Base-by-base conservation (phyloP, 2,888 invertebrate species). In the Periphyllus acericola region DNA sequence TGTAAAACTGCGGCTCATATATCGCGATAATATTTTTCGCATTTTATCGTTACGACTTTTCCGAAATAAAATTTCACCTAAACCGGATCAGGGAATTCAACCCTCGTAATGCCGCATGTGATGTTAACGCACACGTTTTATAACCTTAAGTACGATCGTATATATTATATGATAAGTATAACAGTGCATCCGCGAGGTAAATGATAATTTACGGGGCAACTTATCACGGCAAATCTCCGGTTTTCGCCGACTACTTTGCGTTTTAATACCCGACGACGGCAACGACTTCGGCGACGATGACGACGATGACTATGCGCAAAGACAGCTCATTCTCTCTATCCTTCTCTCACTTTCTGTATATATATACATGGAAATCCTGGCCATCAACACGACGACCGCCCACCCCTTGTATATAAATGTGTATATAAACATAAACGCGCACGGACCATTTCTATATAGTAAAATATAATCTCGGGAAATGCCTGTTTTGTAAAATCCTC, bases 401-500 rank as follows among this genome's bases (percentile, higher is more conserved):
- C n/a, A 29, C 40, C 14, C 32, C 32, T 19, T 36, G 29, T 71
- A 36, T 36, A 80, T n/a, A 80, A 17, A 80, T 66, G n/a, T 80
- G 60, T 80, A 40, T 80, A 79, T 36, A 36, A n/a, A 36, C 60
- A 66, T 36, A n/a, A 46, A 46, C 46, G 46, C 46, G 46, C 46
- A 11, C 14, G 11, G 4, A 60, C 25, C 8, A 60, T 60, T 60
- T 21, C 11, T 68, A 68, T 83, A 55, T 60, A 84, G 78, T 32
- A 68, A 68, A 85, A 85, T 85, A 85, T 85, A 85, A 85, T 85
- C 85, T 85, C 68, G 46, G 78, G 6, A 85, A 85, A 85, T 85
- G 78, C 85, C 85, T 78, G 68, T 85, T 85, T 85, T 85, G 78
- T 85, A 78, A 85, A 85, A 78, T 86, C 85, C 55, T 86, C 55